These are phyloP conservation scores for Holothuria leucospilota DNA, from an alignment of 53 echinoderm and acorn worm species.

Conservation along the genomic window DNA sequence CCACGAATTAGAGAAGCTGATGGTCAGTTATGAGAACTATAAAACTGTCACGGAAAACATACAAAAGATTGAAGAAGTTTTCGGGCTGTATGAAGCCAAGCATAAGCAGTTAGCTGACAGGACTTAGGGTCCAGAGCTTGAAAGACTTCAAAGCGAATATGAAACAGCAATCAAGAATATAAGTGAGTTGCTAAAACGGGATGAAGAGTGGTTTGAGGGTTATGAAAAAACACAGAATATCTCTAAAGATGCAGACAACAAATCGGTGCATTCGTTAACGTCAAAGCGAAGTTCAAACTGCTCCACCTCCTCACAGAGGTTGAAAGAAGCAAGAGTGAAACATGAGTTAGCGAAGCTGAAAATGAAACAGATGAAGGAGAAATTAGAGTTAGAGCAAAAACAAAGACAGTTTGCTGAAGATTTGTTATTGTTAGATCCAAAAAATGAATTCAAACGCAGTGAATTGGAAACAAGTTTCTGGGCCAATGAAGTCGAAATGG, in stretches of 20 bases:
- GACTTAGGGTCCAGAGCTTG: not conserved
- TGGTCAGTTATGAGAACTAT: not conserved
- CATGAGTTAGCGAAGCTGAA: slow-evolving; percentile 42
- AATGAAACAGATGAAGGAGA: slow-evolving; percentile 34
- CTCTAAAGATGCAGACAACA: not conserved
- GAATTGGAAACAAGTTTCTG: slow-evolving; percentile 47
- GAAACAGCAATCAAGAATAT: not conserved
- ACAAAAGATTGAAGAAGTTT: not conserved
- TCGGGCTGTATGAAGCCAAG: slow-evolving; percentile 23
- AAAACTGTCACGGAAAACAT: not conserved
- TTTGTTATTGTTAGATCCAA: not conserved
- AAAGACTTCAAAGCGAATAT: not conserved
- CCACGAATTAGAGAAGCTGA: not conserved
- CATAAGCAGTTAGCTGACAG: not conserved
- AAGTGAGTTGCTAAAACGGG: not conserved
- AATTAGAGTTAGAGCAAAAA: slow-evolving; percentile 33
- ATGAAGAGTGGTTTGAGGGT: not conserved
- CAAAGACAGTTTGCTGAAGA: slow-evolving; percentile 24
- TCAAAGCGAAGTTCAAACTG: not conserved
- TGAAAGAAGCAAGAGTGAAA: slow-evolving; percentile 47
- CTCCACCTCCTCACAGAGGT: not conserved
- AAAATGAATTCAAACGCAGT: slow-evolving; percentile 14
- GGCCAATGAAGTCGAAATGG: slow-evolving; percentile 21
- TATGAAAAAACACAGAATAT: not conserved
- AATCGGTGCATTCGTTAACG: not conserved